phyloP scores from a whole-genome alignment of 2,113 vertebrate species.

The Pterocles burchelli region DNA sequence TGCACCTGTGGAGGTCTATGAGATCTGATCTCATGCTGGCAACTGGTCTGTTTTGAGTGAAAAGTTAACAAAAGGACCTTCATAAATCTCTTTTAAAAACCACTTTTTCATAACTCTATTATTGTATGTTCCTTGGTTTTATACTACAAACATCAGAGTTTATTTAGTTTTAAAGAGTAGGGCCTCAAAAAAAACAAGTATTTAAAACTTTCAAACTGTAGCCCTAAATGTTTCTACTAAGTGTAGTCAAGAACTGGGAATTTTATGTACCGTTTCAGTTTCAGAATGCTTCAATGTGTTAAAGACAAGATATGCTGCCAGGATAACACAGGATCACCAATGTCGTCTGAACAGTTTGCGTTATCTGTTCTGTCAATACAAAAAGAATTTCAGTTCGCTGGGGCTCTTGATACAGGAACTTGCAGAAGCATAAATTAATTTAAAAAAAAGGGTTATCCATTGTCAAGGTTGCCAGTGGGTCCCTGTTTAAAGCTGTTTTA shows the following conservation, averaged over 20 bases:
- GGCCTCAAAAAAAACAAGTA: neutral
- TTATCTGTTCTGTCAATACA: neutral
- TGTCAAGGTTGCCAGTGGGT: neutral
- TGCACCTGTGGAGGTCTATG: neutral
- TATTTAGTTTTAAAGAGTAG: neutral
- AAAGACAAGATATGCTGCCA: neutral
- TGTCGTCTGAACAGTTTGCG: neutral
- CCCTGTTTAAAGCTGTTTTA: neutral
- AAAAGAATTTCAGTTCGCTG: neutral
- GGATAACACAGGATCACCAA: neutral
- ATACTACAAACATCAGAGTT: neutral
- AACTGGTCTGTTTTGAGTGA: neutral
- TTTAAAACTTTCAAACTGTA: neutral
- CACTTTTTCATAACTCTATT: neutral
- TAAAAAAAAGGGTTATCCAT: neutral
- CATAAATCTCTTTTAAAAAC: neutral
- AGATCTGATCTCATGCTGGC: neutral
- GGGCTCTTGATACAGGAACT: neutral
- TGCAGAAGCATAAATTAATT: neutral
- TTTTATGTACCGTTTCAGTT: neutral
- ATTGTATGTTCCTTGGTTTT: neutral
- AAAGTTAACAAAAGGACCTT: neutral
- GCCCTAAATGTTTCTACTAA: neutral
- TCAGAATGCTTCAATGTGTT: neutral
- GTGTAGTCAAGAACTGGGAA: neutral